These are phyloP conservation scores for Papilio machaon DNA, from an alignment of 1,140 invertebrate species.

Conservation along the genomic window DNA sequence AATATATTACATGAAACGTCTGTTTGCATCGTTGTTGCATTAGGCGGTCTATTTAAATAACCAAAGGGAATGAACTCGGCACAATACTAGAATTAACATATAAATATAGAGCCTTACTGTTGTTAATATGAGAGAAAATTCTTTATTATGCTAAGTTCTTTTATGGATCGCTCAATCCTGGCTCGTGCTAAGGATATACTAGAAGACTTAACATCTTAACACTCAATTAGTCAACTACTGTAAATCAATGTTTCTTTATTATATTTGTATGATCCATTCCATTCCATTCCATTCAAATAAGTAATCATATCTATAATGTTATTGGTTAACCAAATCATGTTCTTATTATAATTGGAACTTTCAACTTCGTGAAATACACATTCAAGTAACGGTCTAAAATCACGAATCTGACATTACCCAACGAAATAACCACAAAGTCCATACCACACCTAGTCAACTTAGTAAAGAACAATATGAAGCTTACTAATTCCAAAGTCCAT, in stretches of 20 bases:
- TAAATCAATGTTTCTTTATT: not conserved
- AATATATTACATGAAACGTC: conserved; percentile 44
- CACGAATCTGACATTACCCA: conserved; percentile 23
- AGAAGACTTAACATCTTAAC: not conserved
- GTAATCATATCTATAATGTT: not conserved
- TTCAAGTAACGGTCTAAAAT: conserved; percentile 11
- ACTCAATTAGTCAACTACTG: not conserved
- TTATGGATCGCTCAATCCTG: not conserved
- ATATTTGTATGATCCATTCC: not conserved
- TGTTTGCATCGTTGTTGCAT: conserved; percentile 44
- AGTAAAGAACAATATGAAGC: conserved; percentile 17
- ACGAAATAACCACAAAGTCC: not conserved
- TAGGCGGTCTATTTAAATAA: conserved; percentile 49
- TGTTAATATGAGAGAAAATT: conserved; percentile 40
- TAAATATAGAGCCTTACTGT: conserved; percentile 48
- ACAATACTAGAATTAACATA: conserved; percentile 60
- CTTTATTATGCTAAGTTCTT: conserved; percentile 17
- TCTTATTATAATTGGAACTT: not conserved
- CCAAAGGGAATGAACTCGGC: conserved; percentile 54
- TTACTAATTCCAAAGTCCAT: conserved; percentile 20
- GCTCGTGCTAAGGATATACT: not conserved
- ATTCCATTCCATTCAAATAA: not conserved
- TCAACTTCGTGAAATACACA: conserved; percentile 20
- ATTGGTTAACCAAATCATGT: not conserved
- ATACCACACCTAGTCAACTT: conserved; percentile 7